Conservation (phyloP, 2,888 invertebrate species). For the Frankliniella intonsa region DNA sequence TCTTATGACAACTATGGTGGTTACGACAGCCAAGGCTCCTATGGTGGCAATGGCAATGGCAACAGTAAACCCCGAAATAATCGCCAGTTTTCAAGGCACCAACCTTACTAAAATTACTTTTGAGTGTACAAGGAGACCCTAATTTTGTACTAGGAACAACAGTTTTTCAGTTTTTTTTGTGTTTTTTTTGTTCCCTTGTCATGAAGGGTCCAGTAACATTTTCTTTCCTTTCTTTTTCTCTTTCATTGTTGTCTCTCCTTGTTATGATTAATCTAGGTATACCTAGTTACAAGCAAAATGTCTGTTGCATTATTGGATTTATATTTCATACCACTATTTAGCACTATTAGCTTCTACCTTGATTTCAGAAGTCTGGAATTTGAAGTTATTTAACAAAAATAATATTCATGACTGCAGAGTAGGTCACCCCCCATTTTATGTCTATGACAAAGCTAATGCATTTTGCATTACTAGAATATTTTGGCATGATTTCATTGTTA, state of each 20-base stretch:
- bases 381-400: no score
- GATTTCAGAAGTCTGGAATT: no score
- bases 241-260: not conserved
- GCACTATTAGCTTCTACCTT: no score
- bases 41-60: slow-evolving; percentile 41
- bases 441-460: no score
- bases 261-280: not conserved
- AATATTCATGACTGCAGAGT: no score
- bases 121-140: not conserved
- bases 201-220: not conserved
- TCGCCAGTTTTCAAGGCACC: slow-evolving; percentile 7
- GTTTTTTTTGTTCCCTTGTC: not conserved
- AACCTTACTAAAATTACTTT: not conserved
- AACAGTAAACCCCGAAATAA: slow-evolving; percentile 35
- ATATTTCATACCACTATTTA: not conserved
- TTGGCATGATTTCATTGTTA: no score
- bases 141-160: not conserved
- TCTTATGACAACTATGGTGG: slow-evolving; percentile 45
- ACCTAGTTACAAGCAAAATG: not conserved
- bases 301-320: slow-evolving; percentile 12
- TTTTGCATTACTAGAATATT: no score
- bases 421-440: no score
- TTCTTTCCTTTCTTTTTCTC: not conserved
- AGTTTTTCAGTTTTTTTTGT: not conserved
- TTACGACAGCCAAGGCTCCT: slow-evolving; percentile 37